Conservation (phyloP, 2,888 invertebrate species). For the Chloromyia formosa region DNA sequence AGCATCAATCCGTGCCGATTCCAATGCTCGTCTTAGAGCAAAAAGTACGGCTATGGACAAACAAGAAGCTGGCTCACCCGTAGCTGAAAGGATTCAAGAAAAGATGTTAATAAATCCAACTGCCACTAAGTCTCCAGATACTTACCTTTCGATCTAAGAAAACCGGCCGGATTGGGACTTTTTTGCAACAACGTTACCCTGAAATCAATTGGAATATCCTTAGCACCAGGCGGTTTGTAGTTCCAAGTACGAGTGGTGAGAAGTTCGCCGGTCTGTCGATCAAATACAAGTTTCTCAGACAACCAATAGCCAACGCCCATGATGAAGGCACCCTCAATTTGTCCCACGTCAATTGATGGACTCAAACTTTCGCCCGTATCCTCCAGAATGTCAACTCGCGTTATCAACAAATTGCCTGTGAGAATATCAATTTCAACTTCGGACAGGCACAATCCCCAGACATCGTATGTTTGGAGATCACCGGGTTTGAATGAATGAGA, state of each 20-base stretch:
- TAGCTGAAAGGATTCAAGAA: constrained; percentile 63
- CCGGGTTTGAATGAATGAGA: constrained; percentile 68
- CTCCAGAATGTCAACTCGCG: constrained; percentile 72
- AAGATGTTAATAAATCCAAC: not conserved
- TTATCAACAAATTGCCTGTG: constrained; percentile 72
- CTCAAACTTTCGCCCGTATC: constrained; percentile 74
- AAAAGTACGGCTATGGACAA: constrained; percentile 68
- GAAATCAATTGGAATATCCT: constrained; percentile 81
- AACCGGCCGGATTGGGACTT: constrained; percentile 71
- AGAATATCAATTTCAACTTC: constrained; percentile 81
- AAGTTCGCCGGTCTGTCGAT: constrained; percentile 71
- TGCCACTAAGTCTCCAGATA: too few species aligned
- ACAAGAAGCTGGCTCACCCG: constrained; percentile 73
- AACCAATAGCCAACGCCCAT: constrained; percentile 83
- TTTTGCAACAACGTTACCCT: constrained; percentile 75
- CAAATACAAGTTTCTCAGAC: constrained; percentile 74
- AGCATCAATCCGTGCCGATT: constrained; percentile 73
- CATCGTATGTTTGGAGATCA: constrained; percentile 69
- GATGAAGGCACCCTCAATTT: constrained; percentile 81
- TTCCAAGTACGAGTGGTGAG: constrained; percentile 84
- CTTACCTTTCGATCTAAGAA: constrained; percentile 78
- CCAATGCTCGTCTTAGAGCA: constrained; percentile 75
- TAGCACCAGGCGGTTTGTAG: constrained; percentile 79
- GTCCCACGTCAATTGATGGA: constrained; percentile 75
- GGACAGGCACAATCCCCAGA: constrained; percentile 72